These are phyloP conservation scores for Drosophila lowei DNA, from an alignment of 1,140 invertebrate genomes.

Conservation along the genomic window DNA sequence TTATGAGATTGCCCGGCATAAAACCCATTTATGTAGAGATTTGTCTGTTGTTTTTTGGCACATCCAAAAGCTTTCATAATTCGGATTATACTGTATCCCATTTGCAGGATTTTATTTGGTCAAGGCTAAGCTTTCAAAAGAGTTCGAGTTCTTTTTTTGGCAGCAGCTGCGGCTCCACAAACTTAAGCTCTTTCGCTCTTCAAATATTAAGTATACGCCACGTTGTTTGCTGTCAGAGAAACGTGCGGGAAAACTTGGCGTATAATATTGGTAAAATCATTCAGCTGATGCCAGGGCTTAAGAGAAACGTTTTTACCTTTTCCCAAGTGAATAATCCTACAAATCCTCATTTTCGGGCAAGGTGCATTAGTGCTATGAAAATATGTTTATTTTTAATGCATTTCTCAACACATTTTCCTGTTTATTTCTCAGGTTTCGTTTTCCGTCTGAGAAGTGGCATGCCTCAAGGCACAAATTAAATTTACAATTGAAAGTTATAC, in stretches of 20 bases:
- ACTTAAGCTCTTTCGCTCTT: too few relatives aligned
- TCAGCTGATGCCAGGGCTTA: too few relatives aligned
- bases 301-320: too few relatives aligned
- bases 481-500: constrained; percentile 39
- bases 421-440: too few relatives aligned
- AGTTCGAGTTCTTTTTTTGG: constrained; percentile 3
- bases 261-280: too few relatives aligned
- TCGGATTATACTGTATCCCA: neutral
- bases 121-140: constrained; percentile 8
- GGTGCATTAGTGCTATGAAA: too few relatives aligned
- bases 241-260: too few relatives aligned
- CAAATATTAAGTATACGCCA: too few relatives aligned
- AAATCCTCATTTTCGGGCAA: neutral
- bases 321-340: too few relatives aligned
- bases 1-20: constrained; percentile 18
- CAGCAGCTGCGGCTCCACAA: neutral
- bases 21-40: constrained; percentile 17
- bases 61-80: neutral
- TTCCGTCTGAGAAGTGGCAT: constrained; percentile 10
- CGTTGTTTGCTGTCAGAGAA: too few relatives aligned
- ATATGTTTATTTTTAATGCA: too few relatives aligned
- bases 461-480: constrained; percentile 47
- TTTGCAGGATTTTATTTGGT: constrained; percentile 9
- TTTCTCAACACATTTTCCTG: too few relatives aligned
- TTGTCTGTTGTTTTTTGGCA: constrained; percentile 13